These are phyloP conservation scores for Momotus momota DNA, from an alignment of 2,797 vertebrate species.

Conservation along the genomic window DNA sequence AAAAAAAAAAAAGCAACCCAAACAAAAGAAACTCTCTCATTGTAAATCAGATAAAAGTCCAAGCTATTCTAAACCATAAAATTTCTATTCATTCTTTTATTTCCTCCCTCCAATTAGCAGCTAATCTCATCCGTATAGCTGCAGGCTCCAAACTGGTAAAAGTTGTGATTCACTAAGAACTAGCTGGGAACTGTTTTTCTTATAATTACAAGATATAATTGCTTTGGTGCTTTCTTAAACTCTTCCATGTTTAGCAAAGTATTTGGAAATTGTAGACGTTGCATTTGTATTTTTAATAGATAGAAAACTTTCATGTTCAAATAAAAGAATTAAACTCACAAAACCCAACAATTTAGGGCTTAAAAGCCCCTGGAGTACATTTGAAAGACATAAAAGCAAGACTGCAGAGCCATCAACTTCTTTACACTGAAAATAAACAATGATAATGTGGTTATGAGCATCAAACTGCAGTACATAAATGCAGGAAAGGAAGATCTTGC, in stretches of 20 bases:
- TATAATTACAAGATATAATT: slow-evolving; percentile 81
- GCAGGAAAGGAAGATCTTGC: neutral
- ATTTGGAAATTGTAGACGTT: slow-evolving; percentile 68
- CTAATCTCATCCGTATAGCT: slow-evolving; percentile 75
- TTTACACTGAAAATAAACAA: neutral
- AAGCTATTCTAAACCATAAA: slow-evolving; percentile 58
- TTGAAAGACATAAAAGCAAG: neutral
- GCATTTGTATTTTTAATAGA: slow-evolving; percentile 75
- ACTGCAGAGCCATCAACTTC: neutral
- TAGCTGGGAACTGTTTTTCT: slow-evolving; percentile 70
- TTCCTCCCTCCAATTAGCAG: slow-evolving; percentile 73
- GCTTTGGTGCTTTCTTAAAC: slow-evolving; percentile 73
- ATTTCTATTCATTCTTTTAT: slow-evolving; percentile 68
- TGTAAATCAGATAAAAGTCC: slow-evolving; percentile 53
- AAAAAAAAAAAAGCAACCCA: neutral
- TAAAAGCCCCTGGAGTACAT: neutral
- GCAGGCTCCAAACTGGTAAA: slow-evolving; percentile 69
- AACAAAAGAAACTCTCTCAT: neutral
- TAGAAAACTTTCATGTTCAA: slow-evolving; percentile 53
- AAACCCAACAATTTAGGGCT: slow-evolving; percentile 24
- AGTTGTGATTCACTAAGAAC: slow-evolving; percentile 72
- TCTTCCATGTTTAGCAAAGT: slow-evolving; percentile 72
- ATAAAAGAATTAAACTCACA: slow-evolving; percentile 57
- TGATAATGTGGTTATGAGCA: neutral
- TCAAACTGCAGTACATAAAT: neutral